Base-by-base conservation (phyloP, 64 coral and sea anemone species). In the Pocillopora damicornis region DNA sequence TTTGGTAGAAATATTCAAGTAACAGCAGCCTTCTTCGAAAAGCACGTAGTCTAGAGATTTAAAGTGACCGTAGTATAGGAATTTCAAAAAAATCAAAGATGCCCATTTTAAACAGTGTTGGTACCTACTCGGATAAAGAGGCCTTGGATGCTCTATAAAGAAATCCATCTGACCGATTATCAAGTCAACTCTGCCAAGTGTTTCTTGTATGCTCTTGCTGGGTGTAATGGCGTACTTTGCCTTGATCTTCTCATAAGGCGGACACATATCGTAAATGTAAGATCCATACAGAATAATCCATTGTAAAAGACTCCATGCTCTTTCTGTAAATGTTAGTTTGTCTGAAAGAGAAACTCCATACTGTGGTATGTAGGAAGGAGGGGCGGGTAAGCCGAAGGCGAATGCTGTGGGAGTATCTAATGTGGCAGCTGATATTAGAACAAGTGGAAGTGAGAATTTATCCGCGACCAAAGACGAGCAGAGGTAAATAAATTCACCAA, bases 91-190 rank as follows among this genome's bases (percentile, higher is more conserved):
- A 51, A 51, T 51, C 42, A 51, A 51, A 51, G 42, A 51, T 51
- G 42, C 42, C 7, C 7, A 51, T 51, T 51, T 26, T 71, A 11
- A 25, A 23, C 5, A 71, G n/a, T 18, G 2, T 16, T 23, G 58
- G n/a, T 69, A 82, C 92, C 37, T 37, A 94, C 92, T 71, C 60
- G 93, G 93, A 35, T 61, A 15, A 7, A 94, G 1, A n/a, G 93
- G 89, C 34, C 86, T 65, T 13, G 89, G 68, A 7, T 77, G 15
- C 15, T 90, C 88, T 77, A 94, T 45, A 9, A 61, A 36, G 72
- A 90, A 90, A 20, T 86, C 80, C 18, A 76, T 74, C 13, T 87
- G 78, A 8, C 78, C 11, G 37, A 94, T 72, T 35, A 94, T 13
- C 59, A 94, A 35, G 57, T 94, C 92, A 63, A 66, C 92, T 64